Conservation (phyloP, 1,140 invertebrate species). For the Apis mellifera region Amel_HAv3.1 CM009936.2:11949001-11949500, state of each 20-base stretch:
- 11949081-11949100: conserved; percentile 52
- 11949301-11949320: no score
- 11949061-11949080: conserved; percentile 47
- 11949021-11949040: conserved; percentile 48
- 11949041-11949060: conserved; percentile 50
- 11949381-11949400: not conserved
- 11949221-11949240: not conserved
- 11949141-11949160: conserved; percentile 42
- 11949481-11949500: not conserved
- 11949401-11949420: no score
- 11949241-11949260: not conserved
- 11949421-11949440: no score
- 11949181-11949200: conserved; percentile 32
- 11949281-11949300: not conserved
- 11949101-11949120: conserved; percentile 47
- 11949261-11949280: not conserved
- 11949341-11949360: not conserved
- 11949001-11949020: conserved; percentile 42
- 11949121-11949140: conserved; percentile 42
- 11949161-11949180: conserved; percentile 41
- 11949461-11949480: not conserved
- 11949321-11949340: not conserved
- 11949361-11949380: not conserved
- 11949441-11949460: not conserved
- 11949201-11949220: conserved; percentile 10